Base-by-base conservation (phyloP, 1,140 invertebrate species). In the Sarcophaga peregrina region DNA sequence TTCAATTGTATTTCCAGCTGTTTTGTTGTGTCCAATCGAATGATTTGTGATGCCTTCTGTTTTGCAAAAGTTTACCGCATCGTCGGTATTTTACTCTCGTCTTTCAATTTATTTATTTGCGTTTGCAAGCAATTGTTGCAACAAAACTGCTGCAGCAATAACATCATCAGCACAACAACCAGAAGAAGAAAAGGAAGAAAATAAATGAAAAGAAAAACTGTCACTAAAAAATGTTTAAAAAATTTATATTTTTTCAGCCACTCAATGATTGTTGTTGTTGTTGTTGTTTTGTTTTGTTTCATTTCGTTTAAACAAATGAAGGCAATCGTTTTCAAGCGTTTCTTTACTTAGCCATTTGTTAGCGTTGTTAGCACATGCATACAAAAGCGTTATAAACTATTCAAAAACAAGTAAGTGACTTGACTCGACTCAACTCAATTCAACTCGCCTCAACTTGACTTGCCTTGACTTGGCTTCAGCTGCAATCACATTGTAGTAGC, bases 1-100 rank as follows among this genome's bases (percentile, higher is more conserved):
- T 37, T 37, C 25, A 37, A 68, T 68, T 68, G 62, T 68, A 8
- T 68, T 37, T 68, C 62, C 62, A 68, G 62, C 62, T 68, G 62
- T 68, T 68, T 68, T 68, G 62, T 68, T 68, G 17, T 82, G 81
- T 82, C 81, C 81, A 82, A 82, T 82, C 81, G 81, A 82, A 82
- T 82, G 81, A 82, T 82, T 82, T 82, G 81, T 82, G 81, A 82
- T 82, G 81, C 81, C 81, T 82, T 82, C 81, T 82, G 17, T 72
- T 52, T 68, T 68, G 62, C 62, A 68, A 68, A 68, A 68, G 15
- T 68, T 68, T 68, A 68, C 62, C 62, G 62, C 62, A 20, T n/a
- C n/a, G 4, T 68, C 62, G 62, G 62, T 68, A 68, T 68, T 68
- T 68, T 68, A 68, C 62, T n/a, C 62, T n/a, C 62, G 62, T 25